A percentile compares a stretch with the other conserved stretches of the same genome.
Conservation (phyloP, 2,797 vertebrate genomes). For the Tragopan temminckii region DNA sequence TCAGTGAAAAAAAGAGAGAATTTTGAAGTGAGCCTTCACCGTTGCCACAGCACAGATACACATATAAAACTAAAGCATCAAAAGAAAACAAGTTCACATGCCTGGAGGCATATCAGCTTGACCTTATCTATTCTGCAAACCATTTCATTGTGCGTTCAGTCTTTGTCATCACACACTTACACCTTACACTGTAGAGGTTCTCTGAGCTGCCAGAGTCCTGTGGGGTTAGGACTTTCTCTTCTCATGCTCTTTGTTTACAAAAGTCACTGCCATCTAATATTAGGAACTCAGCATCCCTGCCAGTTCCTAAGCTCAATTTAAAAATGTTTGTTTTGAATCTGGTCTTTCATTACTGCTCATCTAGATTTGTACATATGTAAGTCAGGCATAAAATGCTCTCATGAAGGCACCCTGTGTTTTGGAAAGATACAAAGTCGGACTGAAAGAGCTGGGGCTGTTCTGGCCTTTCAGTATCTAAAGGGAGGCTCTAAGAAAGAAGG, state of each 20-base stretch:
- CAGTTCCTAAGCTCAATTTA: slow-evolving; percentile 55
- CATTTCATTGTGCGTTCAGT: neutral
- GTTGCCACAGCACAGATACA: neutral
- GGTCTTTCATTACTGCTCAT: slow-evolving; percentile 40
- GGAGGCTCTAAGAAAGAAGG: no score
- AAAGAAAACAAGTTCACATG: slow-evolving; percentile 11
- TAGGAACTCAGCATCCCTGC: slow-evolving; percentile 59
- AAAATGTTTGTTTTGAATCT: slow-evolving; percentile 69
- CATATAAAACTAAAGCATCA: neutral
- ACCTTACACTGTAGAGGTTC: neutral
- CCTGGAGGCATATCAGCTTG: neutral
- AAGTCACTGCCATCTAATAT: slow-evolving; percentile 59
- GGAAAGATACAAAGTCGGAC: neutral
- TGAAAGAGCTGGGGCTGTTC: no score
- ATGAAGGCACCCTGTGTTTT: neutral
- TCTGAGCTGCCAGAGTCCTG: neutral
- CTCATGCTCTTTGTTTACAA: slow-evolving; percentile 68
- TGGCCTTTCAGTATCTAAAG: no score
- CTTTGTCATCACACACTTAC: neutral
- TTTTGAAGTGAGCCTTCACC: neutral
- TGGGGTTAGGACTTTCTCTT: slow-evolving; percentile 46
- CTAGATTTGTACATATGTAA: slow-evolving; percentile 1
- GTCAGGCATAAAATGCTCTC: neutral
- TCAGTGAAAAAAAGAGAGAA: neutral
- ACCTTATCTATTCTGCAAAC: neutral